Evolutionary conservation across 2,113 vertebrate species (phyloP), one percentile per base, ranked within the genome.

Genomic region (Ceyx margarethae): DNA sequence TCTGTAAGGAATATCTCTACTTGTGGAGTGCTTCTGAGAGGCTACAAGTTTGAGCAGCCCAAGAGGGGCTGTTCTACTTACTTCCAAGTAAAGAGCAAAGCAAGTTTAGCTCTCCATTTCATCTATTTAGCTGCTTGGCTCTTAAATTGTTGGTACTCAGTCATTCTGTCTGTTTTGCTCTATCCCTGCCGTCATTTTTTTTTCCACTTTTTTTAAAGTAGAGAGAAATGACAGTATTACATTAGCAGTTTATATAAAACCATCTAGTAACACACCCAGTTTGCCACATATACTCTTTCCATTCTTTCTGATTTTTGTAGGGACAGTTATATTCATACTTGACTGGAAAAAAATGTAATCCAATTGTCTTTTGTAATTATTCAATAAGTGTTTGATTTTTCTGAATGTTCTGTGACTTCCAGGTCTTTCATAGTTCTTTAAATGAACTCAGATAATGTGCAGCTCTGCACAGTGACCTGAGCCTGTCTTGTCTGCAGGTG

Each of bases 401-500:
- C 22, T 88, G 37, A 79, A 33, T 91, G 37, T 88, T 81, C 42
- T 88, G 42, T 21, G 1, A 33, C 74, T 61, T 83, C 7, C 1
- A 73, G 35, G 15, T 90, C 7, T 89, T 92, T 87, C 7, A 16
- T 42, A 83, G 76, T 64, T 90, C 45, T 90, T 40, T 25, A 72
- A 61, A 17, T 90, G 57, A 64, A 72, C 43, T 56, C 71, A 87
- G n/a, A 53, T 68, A 72, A 45, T 66, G 50, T 23, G 4, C 82
- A 81, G 33, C 53, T 86, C n/a, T 88, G 57, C 76, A 33, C 40
- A 78, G 73, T 88, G 43, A 93, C 68, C 79, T 77, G 48, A 77
- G 73, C 84, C 77, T 88, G 61, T 43, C 73, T 91, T 74, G 21
- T 72, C 79, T 91, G 74, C 83, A 81, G 89, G 65, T 93, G 8